phyloP scores from a whole-genome alignment of 1,140 invertebrate genomes.

The Penaeus indicus region DNA sequence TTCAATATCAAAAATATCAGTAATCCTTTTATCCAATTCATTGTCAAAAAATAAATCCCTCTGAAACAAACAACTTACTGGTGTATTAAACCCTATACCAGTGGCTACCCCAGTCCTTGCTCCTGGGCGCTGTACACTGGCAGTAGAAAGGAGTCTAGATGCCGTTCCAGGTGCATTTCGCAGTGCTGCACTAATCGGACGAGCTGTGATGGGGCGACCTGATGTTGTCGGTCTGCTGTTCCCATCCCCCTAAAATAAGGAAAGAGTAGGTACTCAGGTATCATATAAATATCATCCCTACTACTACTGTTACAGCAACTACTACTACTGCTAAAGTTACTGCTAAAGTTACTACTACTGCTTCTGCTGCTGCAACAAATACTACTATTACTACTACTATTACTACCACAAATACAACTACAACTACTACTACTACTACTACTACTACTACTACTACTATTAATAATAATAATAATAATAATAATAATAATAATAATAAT shows the following conservation, averaged over 20 bases:
- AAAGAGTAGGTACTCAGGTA: not conserved
- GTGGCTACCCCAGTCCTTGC: conserved; percentile 63
- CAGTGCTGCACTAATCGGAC: conserved; percentile 62
- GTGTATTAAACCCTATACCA: conserved; percentile 64
- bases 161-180: conserved; percentile 60
- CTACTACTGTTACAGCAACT: too few relatives aligned
- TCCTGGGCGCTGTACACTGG: conserved; percentile 60
- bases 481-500: too few relatives aligned
- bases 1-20: not conserved
- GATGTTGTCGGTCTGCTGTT: conserved; percentile 63
- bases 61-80: conserved; percentile 39
- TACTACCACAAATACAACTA: too few relatives aligned
- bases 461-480: too few relatives aligned
- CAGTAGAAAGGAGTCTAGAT: conserved; percentile 60
- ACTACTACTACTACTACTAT: too few relatives aligned
- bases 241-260: conserved; percentile 20
- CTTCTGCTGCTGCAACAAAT: too few relatives aligned
- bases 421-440: too few relatives aligned
- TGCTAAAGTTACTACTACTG: too few relatives aligned
- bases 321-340: too few relatives aligned
- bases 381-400: too few relatives aligned
- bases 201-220: conserved; percentile 59
- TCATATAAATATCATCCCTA: too few relatives aligned
- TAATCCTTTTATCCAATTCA: not conserved
- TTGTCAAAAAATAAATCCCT: not conserved